These are phyloP conservation scores for Dallia pectoralis DNA, from an alignment of 2,797 vertebrate species.

Conservation along the genomic window DNA sequence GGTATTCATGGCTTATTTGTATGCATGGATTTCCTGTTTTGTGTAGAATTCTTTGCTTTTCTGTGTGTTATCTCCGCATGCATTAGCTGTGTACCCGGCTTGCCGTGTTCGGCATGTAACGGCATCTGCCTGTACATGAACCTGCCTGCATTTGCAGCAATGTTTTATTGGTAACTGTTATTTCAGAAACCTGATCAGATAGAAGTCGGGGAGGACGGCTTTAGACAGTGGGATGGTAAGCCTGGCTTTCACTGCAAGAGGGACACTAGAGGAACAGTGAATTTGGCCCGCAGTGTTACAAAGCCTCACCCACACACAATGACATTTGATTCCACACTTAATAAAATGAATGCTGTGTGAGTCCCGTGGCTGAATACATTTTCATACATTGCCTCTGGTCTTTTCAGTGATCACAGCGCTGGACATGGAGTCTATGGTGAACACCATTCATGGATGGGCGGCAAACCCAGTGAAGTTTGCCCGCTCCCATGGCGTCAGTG, in stretches of 20 bases:
- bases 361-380: constrained; percentile 12
- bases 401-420: constrained; percentile 83
- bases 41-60: neutral
- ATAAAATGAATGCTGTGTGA: neutral
- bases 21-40: neutral
- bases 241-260: constrained; percentile 71
- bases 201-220: constrained; percentile 86
- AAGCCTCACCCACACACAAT: neutral
- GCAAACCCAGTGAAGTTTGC: constrained; percentile 92
- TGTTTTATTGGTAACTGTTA: constrained; percentile 85
- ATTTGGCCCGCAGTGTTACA: neutral
- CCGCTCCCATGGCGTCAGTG: constrained; percentile 82
- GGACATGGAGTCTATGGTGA: constrained; percentile 95
- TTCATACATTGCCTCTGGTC: constrained; percentile 18
- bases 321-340: neutral
- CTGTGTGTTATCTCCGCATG: neutral
- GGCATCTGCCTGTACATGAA: constrained; percentile 66
- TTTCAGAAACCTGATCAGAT: constrained; percentile 93
- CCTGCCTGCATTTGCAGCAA: constrained; percentile 71
- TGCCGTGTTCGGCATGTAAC: constrained; percentile 52
- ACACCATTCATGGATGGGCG: constrained; percentile 86
- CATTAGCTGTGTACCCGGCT: constrained; percentile 19
- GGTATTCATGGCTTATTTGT: neutral
- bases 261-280: constrained; percentile 51
- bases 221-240: constrained; percentile 93